Conservation (phyloP, 2,888 invertebrate species). For the Anthophora plumipes region DNA sequence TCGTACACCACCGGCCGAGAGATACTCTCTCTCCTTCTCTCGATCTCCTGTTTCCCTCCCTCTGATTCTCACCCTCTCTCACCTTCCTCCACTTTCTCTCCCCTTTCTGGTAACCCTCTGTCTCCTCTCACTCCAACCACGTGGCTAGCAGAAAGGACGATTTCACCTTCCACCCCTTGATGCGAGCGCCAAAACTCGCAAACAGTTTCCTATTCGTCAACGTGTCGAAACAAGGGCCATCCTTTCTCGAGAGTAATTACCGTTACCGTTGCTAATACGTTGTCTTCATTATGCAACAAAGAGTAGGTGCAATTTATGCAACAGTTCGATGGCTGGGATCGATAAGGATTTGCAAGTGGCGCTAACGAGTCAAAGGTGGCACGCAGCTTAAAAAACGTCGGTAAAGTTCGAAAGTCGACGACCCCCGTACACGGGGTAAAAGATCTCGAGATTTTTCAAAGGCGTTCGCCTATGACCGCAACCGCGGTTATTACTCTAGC, state of each 20-base stretch:
- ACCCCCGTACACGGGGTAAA: conserved; percentile 3
- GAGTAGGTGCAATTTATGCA: too few relatives aligned
- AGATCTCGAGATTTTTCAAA: conserved; percentile 15
- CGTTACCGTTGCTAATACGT: too few relatives aligned
- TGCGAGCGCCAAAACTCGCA: conserved; percentile 59
- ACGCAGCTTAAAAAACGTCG: not conserved
- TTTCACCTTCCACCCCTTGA: conserved; percentile 61
- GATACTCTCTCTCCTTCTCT: conserved; percentile 73
- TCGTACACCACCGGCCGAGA: conserved; percentile 82
- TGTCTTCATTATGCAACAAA: too few relatives aligned
- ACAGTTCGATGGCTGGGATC: too few relatives aligned
- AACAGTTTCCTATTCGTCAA: conserved; percentile 21
- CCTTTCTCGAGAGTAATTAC: not conserved
- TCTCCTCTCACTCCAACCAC: conserved; percentile 32
- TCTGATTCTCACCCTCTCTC: too few relatives aligned
- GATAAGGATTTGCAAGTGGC: not conserved
- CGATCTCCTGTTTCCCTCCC: conserved; percentile 43
- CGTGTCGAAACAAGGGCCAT: conserved; percentile 14
- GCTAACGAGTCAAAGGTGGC: not conserved
- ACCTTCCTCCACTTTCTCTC: conserved; percentile 22
- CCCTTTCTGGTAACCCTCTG: conserved; percentile 13
- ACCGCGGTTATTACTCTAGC: conserved; percentile 48
- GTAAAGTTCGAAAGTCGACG: conserved; percentile 1
- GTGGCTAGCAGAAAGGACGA: conserved; percentile 66
- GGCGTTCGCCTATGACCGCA: conserved; percentile 35